A percentile compares a stretch with the other conserved stretches of the same genome.
phyloP scores from a whole-genome alignment of 2,113 vertebrate species.

The Calonectris borealis region DNA sequence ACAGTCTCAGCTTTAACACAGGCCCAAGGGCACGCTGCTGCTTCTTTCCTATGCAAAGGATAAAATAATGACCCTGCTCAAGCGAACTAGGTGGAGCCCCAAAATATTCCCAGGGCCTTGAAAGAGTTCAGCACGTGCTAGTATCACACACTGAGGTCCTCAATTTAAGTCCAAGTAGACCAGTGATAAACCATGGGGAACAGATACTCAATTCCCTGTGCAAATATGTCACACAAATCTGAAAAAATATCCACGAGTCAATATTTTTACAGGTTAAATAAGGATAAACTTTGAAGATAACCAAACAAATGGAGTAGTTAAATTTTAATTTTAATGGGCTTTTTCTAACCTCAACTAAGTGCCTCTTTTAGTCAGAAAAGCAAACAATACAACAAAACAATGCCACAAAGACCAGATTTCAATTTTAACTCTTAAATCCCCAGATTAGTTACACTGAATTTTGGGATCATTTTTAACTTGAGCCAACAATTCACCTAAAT shows the following conservation, averaged over 20 bases:
- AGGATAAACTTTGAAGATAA: not conserved
- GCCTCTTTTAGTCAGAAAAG: not conserved
- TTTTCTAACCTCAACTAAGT: not conserved
- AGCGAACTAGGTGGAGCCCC: not conserved
- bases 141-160: not conserved
- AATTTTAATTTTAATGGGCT: not conserved
- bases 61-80: not conserved
- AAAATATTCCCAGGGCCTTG: not conserved
- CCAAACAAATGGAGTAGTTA: not conserved
- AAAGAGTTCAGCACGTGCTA: not conserved
- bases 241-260: not conserved
- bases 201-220: not conserved
- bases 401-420: not conserved
- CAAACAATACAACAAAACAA: not conserved
- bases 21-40: not conserved
- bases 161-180: not conserved
- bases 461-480: not conserved
- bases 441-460: not conserved
- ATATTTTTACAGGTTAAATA: not conserved
- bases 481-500: not conserved
- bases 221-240: not conserved
- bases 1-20: not conserved
- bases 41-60: not conserved
- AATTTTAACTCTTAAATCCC: not conserved
- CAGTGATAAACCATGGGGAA: not conserved